Evolutionary conservation across 2,888 invertebrate genomes (phyloP), one percentile per base, ranked within the genome.

Genomic region (Zelleria hepariella): DNA sequence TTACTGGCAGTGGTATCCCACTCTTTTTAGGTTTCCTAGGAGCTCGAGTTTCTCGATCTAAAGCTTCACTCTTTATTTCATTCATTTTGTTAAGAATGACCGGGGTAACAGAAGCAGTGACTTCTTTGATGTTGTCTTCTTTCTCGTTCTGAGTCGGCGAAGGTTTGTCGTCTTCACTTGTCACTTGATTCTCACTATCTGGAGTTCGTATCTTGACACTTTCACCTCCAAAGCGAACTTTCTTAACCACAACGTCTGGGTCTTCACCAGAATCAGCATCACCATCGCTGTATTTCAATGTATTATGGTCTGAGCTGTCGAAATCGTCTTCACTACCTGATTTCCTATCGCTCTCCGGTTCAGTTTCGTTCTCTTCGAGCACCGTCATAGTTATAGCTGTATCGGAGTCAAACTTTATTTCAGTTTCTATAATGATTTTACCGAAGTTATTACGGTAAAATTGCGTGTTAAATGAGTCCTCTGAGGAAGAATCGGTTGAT

Each of bases 191-290:
- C 71, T 95, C 95, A 75, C 95, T 95, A 66, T 96, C 96, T 0
- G 96, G 96, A 15, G 96, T 96, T 63, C 96, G 86, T 78, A 96
- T 91, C 86, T 96, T 96, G 3, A 96, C 93, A 64, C 94, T 91
- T 81, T 96, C 96, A n/a, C 96, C 96, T 4, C 96, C 96, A 67
- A 96, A 96, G 57, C 94, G 92, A 7, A 96, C 96, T 69, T 94
- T 91, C 73, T 95, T 91, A 23, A 92, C 88, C 32, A 78, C 79
- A 18, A 86, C 88, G 60, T 90, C 90, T 8, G 82, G 87, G 63
- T 92, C 92, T 59, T 91, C 91, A 0, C 91, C 88, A 59, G 92
- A 92, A 27, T 89, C 91, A 61, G 92, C 92, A 32, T 89, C 91
- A 61, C 90, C 90, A 48, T 91, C 91, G 58, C 93, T 86, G 58